A percentile compares a stretch with the other conserved stretches of the same genome.
Conservation (phyloP, 2,888 invertebrate genomes). For the Netelia fuscicornis region DNA sequence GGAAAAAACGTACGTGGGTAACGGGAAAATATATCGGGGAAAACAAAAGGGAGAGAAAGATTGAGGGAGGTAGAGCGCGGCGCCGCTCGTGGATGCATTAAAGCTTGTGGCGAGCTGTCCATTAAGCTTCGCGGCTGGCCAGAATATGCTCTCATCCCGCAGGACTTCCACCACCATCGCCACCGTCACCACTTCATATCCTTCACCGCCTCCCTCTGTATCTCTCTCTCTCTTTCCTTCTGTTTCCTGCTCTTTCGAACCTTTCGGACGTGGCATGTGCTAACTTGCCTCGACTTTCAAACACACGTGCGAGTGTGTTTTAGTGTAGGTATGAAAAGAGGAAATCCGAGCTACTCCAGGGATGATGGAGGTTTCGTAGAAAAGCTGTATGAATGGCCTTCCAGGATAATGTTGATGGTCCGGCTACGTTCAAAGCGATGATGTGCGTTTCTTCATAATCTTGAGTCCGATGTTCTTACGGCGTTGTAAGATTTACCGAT, state of each 20-base stretch:
- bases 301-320: constrained; percentile 2
- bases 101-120: constrained; percentile 72
- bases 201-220: constrained; percentile 33
- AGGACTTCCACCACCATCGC: constrained; percentile 60
- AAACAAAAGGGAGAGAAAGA: constrained; percentile 14
- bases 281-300: constrained; percentile 59
- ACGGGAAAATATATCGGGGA: not conserved
- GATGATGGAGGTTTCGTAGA: constrained; percentile 14
- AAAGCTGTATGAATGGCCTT: constrained; percentile 49
- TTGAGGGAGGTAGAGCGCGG: constrained; percentile 30
- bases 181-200: constrained; percentile 60
- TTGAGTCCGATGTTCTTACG: constrained; percentile 28
- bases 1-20: not conserved
- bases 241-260: constrained; percentile 32
- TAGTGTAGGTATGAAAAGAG: constrained; percentile 34
- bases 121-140: constrained; percentile 71
- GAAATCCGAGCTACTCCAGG: constrained; percentile 46
- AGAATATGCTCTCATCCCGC: constrained; percentile 66
- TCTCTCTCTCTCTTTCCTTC: constrained; percentile 25
- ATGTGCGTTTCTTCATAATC: constrained; percentile 38
- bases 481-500: constrained; percentile 22
- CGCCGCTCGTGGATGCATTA: constrained; percentile 72
- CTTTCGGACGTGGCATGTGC: constrained; percentile 50
- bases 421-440: constrained; percentile 28
- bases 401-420: constrained; percentile 48